Evolutionary conservation across 2,797 vertebrate species (phyloP).

Genomic region (Gouania willdenowi): DNA sequence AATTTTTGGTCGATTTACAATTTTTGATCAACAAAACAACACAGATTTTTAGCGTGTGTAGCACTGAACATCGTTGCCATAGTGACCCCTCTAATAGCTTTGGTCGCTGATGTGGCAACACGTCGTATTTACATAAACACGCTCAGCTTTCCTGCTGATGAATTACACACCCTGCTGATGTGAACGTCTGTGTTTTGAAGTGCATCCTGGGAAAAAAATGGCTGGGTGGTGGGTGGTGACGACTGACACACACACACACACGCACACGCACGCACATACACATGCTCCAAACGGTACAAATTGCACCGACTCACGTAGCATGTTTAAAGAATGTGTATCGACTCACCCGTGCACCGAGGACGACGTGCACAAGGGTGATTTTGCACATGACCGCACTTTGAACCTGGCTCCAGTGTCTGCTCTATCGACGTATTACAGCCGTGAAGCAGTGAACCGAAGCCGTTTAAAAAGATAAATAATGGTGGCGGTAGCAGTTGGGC

Average conservation of each 20-base stretch:
- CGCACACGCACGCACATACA: background rate
- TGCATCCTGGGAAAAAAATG: slow-evolving; percentile 35
- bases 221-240: background rate
- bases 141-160: slow-evolving; percentile 25
- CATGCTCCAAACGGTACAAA: background rate
- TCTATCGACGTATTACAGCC: slow-evolving; percentile 28
- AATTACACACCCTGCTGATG: slow-evolving; percentile 34
- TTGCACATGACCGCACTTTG: slow-evolving; percentile 48
- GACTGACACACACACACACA: background rate
- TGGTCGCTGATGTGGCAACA: slow-evolving; percentile 7
- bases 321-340: slow-evolving; percentile 8
- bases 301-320: slow-evolving; percentile 7
- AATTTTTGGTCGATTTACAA: no score
- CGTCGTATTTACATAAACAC: background rate
- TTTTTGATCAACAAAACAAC: background rate
- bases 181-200: slow-evolving; percentile 14
- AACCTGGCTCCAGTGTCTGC: slow-evolving; percentile 44
- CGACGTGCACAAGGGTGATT: slow-evolving; percentile 29
- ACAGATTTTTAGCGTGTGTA: slow-evolving; percentile 17
- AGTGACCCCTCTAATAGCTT: slow-evolving; percentile 26
- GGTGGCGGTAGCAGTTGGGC: slow-evolving; percentile 33
- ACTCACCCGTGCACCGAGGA: background rate
- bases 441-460: slow-evolving; percentile 23
- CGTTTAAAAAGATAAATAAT: slow-evolving; percentile 33
- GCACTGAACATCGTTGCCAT: no score